Percentiles rank a stretch among this genome's conserved stretches.
Evolutionary conservation across 2,888 invertebrate genomes (phyloP).

Genomic region (Agonopterix alstromeriana): DNA sequence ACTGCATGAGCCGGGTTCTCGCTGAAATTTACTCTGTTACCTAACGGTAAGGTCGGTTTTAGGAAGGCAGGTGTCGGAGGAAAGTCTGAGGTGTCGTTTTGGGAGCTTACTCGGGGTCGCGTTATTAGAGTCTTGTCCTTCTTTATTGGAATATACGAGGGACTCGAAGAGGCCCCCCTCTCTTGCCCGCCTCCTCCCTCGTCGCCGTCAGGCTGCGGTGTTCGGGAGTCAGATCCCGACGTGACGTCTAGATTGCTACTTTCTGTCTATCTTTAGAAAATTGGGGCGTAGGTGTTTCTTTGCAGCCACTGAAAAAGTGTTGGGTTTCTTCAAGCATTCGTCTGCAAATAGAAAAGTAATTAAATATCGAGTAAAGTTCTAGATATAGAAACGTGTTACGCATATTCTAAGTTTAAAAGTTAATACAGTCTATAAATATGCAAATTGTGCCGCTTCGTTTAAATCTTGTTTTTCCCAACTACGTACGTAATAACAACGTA

Average conservation of each 20-base stretch:
- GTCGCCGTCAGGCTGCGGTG: conserved; percentile 14
- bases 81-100: conserved; percentile 58
- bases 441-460: too few species aligned
- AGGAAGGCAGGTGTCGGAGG: conserved; percentile 12
- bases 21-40: conserved; percentile 18
- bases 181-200: conserved; percentile 5
- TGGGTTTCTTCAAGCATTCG: too few species aligned
- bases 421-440: too few species aligned
- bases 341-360: too few species aligned
- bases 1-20: conserved; percentile 15
- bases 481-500: too few species aligned
- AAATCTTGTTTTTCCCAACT: too few species aligned
- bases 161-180: conserved; percentile 22
- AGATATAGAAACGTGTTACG: too few species aligned
- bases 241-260: conserved; percentile 1
- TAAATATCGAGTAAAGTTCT: too few species aligned
- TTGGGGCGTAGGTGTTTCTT: conserved; percentile 1
- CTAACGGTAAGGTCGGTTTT: conserved; percentile 26
- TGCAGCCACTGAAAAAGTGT: neutral
- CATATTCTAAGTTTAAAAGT: too few species aligned
- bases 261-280: neutral
- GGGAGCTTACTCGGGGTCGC: conserved; percentile 57
- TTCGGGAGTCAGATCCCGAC: conserved; percentile 6
- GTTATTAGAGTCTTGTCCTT: conserved; percentile 65
- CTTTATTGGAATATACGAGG: conserved; percentile 65